phyloP scores from a whole-genome alignment of 2,797 vertebrate genomes.

The Oryzias dopingdopingensis region DNA sequence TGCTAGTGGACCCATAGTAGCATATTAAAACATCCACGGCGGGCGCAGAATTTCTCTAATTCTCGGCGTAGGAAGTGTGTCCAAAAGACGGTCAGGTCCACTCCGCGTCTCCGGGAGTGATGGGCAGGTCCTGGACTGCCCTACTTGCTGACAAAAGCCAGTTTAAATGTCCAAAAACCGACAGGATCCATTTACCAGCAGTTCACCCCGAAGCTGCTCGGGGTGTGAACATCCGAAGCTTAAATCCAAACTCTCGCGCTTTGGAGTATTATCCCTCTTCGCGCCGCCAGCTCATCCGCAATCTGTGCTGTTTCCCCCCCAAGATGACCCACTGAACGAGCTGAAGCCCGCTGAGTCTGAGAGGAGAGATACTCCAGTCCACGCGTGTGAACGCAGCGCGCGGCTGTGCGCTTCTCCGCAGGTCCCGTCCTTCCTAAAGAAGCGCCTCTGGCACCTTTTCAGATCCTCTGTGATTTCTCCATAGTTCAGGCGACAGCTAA shows the following conservation, averaged over 20 bases:
- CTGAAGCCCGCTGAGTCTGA: slow-evolving; percentile 3
- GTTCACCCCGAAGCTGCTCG: slow-evolving; percentile 66
- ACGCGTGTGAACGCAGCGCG: slow-evolving; percentile 4
- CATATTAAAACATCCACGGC: slow-evolving; percentile 90
- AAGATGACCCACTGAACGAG: slow-evolving; percentile 7
- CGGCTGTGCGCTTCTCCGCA: slow-evolving; percentile 27
- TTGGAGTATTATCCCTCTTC: slow-evolving; percentile 29
- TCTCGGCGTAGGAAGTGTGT: slow-evolving; percentile 38
- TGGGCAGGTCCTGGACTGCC: slow-evolving; percentile 63
- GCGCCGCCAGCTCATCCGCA: slow-evolving; percentile 48
- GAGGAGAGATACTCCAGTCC: slow-evolving; percentile 26
- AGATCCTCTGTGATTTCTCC: slow-evolving; percentile 55
- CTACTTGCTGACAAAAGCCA: slow-evolving; percentile 76
- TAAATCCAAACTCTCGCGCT: slow-evolving; percentile 48
- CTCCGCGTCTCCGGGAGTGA: slow-evolving; percentile 58
- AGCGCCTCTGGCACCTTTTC: slow-evolving; percentile 59
- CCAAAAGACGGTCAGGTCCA: slow-evolving; percentile 44
- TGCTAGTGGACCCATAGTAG: slow-evolving; percentile 93
- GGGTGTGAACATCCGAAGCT: slow-evolving; percentile 56
- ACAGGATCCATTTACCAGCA: slow-evolving; percentile 70
- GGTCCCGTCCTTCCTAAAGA: slow-evolving; percentile 47
- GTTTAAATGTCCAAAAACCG: slow-evolving; percentile 69
- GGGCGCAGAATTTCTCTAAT: slow-evolving; percentile 79
- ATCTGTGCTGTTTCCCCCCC: slow-evolving; percentile 3
- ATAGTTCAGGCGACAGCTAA: slow-evolving; percentile 25